Conservation (phyloP, 2,888 invertebrate genomes). For the Campopleginae sp. region DNA sequence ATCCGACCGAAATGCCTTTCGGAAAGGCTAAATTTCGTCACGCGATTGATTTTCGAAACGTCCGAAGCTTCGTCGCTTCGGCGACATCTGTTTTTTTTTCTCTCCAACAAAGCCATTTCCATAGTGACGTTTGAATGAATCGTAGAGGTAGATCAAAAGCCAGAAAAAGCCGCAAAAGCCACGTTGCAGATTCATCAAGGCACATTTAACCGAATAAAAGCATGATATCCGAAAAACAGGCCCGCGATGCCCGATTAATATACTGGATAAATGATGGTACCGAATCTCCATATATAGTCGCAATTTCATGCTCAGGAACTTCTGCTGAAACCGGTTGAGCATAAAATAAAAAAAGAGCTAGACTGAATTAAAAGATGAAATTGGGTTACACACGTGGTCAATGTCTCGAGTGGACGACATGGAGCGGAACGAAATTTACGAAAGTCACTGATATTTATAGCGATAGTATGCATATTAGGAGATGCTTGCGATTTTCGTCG, state of each 20-base stretch:
- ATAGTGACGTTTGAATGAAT: neutral
- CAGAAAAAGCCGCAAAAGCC: neutral
- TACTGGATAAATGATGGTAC: neutral
- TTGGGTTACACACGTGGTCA: constrained; percentile 38
- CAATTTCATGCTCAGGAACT: constrained; percentile 12
- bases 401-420: constrained; percentile 20
- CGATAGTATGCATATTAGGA: constrained; percentile 41
- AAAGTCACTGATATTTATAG: constrained; percentile 48
- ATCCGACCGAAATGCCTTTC: constrained; percentile 34
- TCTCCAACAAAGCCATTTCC: neutral
- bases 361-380: constrained; percentile 20
- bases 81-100: neutral
- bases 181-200: neutral
- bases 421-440: constrained; percentile 31
- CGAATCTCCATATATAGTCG: neutral
- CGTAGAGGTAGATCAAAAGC: neutral
- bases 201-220: neutral
- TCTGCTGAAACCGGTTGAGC: constrained; percentile 38
- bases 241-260: neutral
- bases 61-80: neutral
- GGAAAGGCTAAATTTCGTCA: constrained; percentile 54
- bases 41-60: constrained; percentile 41
- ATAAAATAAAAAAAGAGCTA: constrained; percentile 18
- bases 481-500: constrained; percentile 17
- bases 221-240: neutral